These are phyloP conservation scores for Taurulus bubalis DNA, from an alignment of 2,113 vertebrate species.

Conservation along the genomic window DNA sequence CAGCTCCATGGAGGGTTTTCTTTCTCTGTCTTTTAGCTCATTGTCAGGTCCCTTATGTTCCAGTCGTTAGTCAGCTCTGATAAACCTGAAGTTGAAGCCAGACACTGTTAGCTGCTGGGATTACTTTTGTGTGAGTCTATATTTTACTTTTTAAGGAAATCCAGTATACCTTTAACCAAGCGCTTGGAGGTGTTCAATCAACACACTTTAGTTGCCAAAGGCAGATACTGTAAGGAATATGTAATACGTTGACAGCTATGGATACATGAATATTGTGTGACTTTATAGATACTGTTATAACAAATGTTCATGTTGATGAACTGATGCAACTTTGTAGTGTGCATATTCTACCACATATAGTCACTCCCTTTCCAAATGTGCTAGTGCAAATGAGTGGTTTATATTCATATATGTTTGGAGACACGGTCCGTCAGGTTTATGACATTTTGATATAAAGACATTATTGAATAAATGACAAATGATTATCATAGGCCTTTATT, in stretches of 20 bases:
- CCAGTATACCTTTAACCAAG: not conserved
- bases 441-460: not conserved
- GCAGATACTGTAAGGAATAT: not conserved
- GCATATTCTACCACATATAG: not conserved
- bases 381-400: not conserved
- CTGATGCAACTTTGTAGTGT: not conserved
- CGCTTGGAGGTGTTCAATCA: not conserved
- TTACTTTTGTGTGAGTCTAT: not conserved
- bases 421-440: not conserved
- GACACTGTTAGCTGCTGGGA: not conserved
- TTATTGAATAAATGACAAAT: not conserved
- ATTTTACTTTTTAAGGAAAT: not conserved
- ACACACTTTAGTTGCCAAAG: not conserved
- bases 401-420: not conserved
- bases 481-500: not conserved
- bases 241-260: not conserved
- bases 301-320: not conserved
- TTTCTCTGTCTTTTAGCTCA: not conserved
- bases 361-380: not conserved
- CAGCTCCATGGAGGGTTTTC: not conserved
- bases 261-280: not conserved
- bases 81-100: not conserved
- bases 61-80: not conserved
- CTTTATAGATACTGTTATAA: not conserved
- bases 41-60: not conserved